These are phyloP conservation scores for Sylvilagus bachmani DNA, from an alignment of 2,113 vertebrate species.

Conservation along the genomic window DNA sequence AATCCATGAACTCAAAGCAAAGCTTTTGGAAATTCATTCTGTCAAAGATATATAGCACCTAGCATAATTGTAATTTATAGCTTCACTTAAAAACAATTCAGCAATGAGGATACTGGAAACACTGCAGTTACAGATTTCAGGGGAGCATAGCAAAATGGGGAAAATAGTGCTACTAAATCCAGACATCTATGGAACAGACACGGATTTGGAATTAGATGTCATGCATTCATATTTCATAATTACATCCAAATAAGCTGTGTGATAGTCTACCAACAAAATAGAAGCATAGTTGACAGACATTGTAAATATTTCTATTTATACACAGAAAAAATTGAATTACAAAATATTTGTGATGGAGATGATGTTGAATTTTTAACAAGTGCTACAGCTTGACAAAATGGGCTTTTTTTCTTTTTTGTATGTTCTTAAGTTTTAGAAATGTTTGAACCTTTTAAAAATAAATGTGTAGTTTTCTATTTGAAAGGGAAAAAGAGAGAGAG, in stretches of 20 bases:
- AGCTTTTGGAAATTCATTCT: slow-evolving; percentile 47
- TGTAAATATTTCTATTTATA: slow-evolving; percentile 77
- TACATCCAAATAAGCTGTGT: slow-evolving; percentile 71
- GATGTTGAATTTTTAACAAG: neutral
- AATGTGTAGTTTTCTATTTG: no score
- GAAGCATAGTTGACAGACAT: slow-evolving; percentile 70
- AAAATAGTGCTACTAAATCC: slow-evolving; percentile 66
- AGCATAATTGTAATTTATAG: neutral
- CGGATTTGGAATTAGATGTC: slow-evolving; percentile 70
- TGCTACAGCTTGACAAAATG: neutral
- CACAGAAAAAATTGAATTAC: slow-evolving; percentile 60
- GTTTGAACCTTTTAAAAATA: neutral
- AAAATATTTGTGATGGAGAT: slow-evolving; percentile 71
- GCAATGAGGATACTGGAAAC: neutral
- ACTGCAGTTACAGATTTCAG: neutral
- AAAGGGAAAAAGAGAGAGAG: no score
- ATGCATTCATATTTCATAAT: slow-evolving; percentile 55
- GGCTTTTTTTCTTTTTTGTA: neutral
- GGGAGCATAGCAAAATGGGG: neutral
- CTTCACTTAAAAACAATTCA: slow-evolving; percentile 51
- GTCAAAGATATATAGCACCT: slow-evolving; percentile 18
- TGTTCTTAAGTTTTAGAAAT: slow-evolving; percentile 51
- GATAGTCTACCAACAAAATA: slow-evolving; percentile 61
- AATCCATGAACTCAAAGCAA: neutral
- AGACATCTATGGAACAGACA: slow-evolving; percentile 64